Evolutionary conservation across 2,113 vertebrate species (phyloP).

Genomic region (Scortum barcoo): DNA sequence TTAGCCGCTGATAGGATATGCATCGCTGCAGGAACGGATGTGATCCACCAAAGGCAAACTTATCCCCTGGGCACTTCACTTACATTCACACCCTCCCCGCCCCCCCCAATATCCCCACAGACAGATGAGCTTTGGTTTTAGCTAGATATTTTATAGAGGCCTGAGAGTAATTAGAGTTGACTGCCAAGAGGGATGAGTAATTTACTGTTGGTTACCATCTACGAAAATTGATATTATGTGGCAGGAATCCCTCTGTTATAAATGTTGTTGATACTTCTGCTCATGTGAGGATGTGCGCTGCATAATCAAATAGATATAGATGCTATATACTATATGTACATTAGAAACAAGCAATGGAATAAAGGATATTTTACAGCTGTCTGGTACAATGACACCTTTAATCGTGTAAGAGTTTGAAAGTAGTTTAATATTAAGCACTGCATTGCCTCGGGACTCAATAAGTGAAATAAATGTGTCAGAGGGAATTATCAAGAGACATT

Average conservation of each 20-base stretch:
- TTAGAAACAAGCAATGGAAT: background rate
- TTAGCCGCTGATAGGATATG: constrained; percentile 67
- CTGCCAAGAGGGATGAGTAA: constrained; percentile 46
- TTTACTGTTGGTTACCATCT: constrained; percentile 35
- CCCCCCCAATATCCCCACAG: constrained; percentile 55
- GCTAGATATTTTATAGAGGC: constrained; percentile 45
- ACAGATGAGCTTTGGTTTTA: constrained; percentile 72
- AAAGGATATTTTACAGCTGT: background rate
- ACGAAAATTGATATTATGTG: constrained; percentile 36
- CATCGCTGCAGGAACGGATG: constrained; percentile 56
- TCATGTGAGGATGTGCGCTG: constrained; percentile 7
- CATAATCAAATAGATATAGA: background rate
- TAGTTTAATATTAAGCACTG: constrained; percentile 38
- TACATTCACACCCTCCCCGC: constrained; percentile 41
- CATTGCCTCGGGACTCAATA: constrained; percentile 35
- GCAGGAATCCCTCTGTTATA: constrained; percentile 18
- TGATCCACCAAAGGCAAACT: constrained; percentile 62
- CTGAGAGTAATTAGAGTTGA: constrained; percentile 63
- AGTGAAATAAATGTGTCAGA: constrained; percentile 40
- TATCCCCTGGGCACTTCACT: constrained; percentile 63
- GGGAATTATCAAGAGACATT: constrained; percentile 38
- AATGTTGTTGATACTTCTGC: background rate
- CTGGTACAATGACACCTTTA: constrained; percentile 14
- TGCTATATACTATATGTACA: too few relatives aligned
- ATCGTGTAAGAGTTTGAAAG: constrained; percentile 34